Evolutionary conservation across 2,888 invertebrate genomes (phyloP), one percentile per base, ranked within the genome.

Genomic region (Caenorhabditis uteleia): DNA sequence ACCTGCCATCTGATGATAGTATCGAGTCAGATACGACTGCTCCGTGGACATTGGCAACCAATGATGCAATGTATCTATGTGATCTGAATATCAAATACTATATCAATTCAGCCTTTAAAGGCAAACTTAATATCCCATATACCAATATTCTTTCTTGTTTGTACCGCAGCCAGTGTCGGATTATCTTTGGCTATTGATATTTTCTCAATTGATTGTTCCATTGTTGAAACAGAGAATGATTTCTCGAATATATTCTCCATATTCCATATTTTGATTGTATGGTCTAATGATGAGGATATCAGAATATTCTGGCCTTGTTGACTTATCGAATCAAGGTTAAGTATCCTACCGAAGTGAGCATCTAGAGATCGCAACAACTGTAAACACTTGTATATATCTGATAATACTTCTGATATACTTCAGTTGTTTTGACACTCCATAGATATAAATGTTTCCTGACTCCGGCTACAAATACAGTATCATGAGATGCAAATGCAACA

Each of bases 201-300:
- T 21, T 90, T 89, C 84, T 97, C 95, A 59, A 97, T 92, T 75
- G 93, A 93, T 60, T 95, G 86, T 83, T 97, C 97, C 83, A 95
- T 94, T 8, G 95, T 87, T 81, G 95, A 93, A 70, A 97, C 94
- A 36, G 92, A 91, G 83, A 94, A 93, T 0, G 95, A 94, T 84
- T 95, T 93, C 83, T 97, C 95, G 81, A 95, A 93, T 71, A 97
- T 95, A 84, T 97, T 97, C 84, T 95, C 94, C 55, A 98, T 93
- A 84, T 97, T 97, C 97, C 97, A 97, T 26, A 79, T 78, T 87
- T 97, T 97, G 7, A 97, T 95, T 0, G 94, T 93, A 61, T 95
- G 88, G 85, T 98, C 97, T 45, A 97, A 94, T 0, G 95, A 95
- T 0, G 95, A 94, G 0, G 97, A 95, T 44, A 97, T 92, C 5